These are phyloP conservation scores for Acanthisitta chloris DNA, from an alignment of 2,113 vertebrate genomes.

Conservation along the genomic window DNA sequence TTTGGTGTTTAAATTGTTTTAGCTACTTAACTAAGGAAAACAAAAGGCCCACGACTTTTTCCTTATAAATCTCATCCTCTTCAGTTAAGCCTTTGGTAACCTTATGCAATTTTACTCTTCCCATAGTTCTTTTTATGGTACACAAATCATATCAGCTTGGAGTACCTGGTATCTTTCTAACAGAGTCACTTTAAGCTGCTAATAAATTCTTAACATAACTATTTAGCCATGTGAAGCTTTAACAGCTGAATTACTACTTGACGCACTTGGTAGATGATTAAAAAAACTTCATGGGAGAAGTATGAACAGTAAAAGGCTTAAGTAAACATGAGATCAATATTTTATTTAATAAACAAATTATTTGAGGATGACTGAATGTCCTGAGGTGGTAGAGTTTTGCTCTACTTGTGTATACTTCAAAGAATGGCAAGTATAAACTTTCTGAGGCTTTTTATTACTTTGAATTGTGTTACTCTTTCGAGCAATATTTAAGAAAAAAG, in stretches of 20 bases:
- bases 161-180: neutral
- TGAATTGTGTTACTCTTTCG: neutral
- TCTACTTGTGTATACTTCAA: neutral
- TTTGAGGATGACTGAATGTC: neutral
- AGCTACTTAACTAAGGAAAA: neutral
- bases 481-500: neutral
- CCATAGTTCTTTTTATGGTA: neutral
- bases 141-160: neutral
- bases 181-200: neutral
- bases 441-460: neutral
- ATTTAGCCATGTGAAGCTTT: neutral
- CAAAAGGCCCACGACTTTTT: neutral
- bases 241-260: neutral
- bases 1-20: neutral
- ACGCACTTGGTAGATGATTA: neutral
- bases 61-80: neutral
- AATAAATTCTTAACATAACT: slow-evolving; percentile 42
- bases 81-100: neutral
- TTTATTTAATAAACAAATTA: slow-evolving; percentile 4
- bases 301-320: neutral
- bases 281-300: neutral
- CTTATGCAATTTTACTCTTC: neutral
- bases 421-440: neutral
- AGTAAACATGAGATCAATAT: neutral
- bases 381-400: neutral